Base-by-base conservation (phyloP, 1,140 invertebrate species). In the Drosophila orena region DNA sequence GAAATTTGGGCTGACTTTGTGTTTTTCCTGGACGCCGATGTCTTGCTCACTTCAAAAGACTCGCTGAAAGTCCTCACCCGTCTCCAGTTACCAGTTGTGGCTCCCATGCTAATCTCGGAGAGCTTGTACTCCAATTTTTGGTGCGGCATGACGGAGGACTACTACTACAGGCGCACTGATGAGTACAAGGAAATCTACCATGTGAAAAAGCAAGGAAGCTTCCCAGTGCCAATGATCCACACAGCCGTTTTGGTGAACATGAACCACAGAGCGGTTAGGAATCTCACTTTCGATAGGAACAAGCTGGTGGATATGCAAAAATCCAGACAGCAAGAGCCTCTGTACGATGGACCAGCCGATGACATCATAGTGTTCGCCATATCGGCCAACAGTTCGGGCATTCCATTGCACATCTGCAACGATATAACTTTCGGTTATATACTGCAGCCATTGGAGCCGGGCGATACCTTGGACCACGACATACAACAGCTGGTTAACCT, bases 81-180 rank as follows among this genome's bases (percentile, higher is more conserved):
- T 12, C 96, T 96, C 72, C 93, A 95, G 34, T 76, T 95, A 12
- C 93, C 94, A 4, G 92, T 97, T 22, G 94, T 96, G 3, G 96
- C 97, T 0, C 98, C 98, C 14, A 96, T 98, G 95, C 92, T 99
- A 6, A 94, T 95, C 65, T 97, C 97, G 0, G 96, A 97, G 85
- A 95, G 97, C 17, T 93, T 97, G 30, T 99, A 99, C 92, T 98
- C 97, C 15, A 99, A 99, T 92, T 99, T 98, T 93, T 99, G 98
- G 98, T 94, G 96, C 80, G 98, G 96, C 11, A 98, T 99, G 96
- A 95, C 95, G 2, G 93, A 95, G 4, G 94, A 97, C 66, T 98
- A 96, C 92, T 99, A 98, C 91, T 99, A 99, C 91, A 92, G 94
- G 52, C 93, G 98, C 91, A 97, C 97, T 0, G 95, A 97, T 10